Conservation (phyloP, 2,888 invertebrate genomes). For the Eupithecia exiguata region DNA sequence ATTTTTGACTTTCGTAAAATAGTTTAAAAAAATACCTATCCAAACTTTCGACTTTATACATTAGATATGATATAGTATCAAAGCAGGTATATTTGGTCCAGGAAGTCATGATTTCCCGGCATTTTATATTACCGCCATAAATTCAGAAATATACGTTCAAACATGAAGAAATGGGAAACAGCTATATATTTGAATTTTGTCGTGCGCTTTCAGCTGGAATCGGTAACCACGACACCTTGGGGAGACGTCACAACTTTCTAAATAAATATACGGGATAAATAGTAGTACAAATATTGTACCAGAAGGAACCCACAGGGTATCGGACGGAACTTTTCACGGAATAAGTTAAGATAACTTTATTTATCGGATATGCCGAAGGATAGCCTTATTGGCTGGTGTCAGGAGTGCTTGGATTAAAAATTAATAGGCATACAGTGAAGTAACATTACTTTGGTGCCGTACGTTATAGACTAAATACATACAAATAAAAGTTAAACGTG, state of each 20-base stretch:
- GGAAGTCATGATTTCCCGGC: neutral
- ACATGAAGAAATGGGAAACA: slow-evolving; percentile 47
- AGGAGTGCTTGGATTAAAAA: neutral
- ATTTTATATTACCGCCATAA: slow-evolving; percentile 13
- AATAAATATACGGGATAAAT: slow-evolving; percentile 66
- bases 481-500: neutral
- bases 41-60: neutral
- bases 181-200: slow-evolving; percentile 55
- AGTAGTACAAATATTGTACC: slow-evolving; percentile 53
- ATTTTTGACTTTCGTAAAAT: neutral
- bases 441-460: neutral
- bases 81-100: neutral
- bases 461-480: neutral
- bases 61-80: neutral
- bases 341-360: slow-evolving; percentile 44
- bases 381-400: slow-evolving; percentile 34
- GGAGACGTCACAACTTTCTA: slow-evolving; percentile 63
- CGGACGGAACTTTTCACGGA: slow-evolving; percentile 31
- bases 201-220: slow-evolving; percentile 58
- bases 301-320: slow-evolving; percentile 38
- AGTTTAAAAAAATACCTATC: neutral
- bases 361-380: slow-evolving; percentile 35
- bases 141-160: slow-evolving; percentile 31
- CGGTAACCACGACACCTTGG: slow-evolving; percentile 58
- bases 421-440: neutral